phyloP scores from a whole-genome alignment of 2,888 invertebrate species.

The Notodonta ziczac region DNA sequence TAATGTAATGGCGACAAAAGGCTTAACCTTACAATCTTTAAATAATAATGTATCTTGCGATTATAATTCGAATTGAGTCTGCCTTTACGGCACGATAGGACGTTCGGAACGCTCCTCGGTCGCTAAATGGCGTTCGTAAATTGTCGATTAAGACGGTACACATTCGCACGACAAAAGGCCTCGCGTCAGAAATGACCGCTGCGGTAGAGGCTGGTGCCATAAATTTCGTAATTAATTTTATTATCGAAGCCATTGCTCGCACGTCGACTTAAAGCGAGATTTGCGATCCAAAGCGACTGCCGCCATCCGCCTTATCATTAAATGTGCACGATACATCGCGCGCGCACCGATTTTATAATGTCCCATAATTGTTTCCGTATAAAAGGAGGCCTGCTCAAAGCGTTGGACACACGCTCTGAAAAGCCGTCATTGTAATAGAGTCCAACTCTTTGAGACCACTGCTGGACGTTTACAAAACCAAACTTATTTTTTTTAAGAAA shows the following conservation, averaged over 20 bases:
- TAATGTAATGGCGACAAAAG: constrained; percentile 39
- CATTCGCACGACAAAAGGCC: constrained; percentile 64
- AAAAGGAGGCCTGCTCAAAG: constrained; percentile 64
- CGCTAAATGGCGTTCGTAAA: constrained; percentile 67
- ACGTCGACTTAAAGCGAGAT: constrained; percentile 74
- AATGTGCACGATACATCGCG: constrained; percentile 65
- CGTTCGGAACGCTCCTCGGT: constrained; percentile 43
- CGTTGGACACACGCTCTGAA: constrained; percentile 66
- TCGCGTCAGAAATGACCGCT: constrained; percentile 54
- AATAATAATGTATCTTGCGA: constrained; percentile 55
- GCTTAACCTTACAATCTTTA: constrained; percentile 39
- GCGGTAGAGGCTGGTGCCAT: constrained; percentile 54
- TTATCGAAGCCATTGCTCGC: constrained; percentile 70
- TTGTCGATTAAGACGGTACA: constrained; percentile 73
- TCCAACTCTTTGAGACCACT: constrained; percentile 66
- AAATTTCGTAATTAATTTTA: constrained; percentile 80
- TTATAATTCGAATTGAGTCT: constrained; percentile 58
- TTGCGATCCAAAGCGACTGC: constrained; percentile 73
- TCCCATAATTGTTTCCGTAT: constrained; percentile 71
- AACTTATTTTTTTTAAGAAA: constrained; percentile 77
- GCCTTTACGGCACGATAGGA: constrained; percentile 57
- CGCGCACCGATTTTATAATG: constrained; percentile 60
- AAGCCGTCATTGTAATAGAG: constrained; percentile 76
- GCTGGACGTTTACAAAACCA: constrained; percentile 71
- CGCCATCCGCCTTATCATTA: constrained; percentile 72